A percentile compares a stretch with the other conserved stretches of the same genome.
phyloP scores from a whole-genome alignment of 2,113 vertebrate genomes.

The Pan paniscus region DNA sequence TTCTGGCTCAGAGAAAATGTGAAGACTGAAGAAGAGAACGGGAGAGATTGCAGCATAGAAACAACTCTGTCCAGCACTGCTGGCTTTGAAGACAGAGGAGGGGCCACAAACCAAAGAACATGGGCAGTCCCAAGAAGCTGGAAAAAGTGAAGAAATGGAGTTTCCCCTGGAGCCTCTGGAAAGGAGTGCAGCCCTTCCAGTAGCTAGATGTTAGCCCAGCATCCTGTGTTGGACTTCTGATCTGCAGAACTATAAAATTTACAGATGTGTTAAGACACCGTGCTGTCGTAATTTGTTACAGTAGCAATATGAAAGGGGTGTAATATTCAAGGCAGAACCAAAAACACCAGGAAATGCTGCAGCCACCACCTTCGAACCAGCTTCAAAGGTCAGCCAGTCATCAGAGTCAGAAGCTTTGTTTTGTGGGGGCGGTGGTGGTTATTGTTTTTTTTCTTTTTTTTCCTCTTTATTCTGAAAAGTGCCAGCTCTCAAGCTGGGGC shows the following conservation, averaged over 20 bases:
- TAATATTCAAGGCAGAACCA: not conserved
- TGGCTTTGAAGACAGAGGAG: not conserved
- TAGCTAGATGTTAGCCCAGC: not conserved
- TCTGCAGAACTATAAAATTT: not conserved
- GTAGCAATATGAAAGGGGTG: not conserved
- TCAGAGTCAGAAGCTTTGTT: not conserved
- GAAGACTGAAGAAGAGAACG: not conserved
- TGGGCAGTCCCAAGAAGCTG: not conserved
- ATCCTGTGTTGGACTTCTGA: not conserved
- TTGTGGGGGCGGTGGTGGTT: too few species aligned
- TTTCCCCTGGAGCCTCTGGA: not conserved
- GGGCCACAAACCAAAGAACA: not conserved
- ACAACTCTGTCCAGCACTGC: not conserved
- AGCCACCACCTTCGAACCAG: not conserved
- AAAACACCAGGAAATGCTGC: too few species aligned
- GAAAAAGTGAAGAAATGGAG: not conserved
- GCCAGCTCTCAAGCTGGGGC: not conserved
- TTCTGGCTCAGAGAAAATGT: not conserved
- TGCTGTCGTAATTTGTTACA: not conserved
- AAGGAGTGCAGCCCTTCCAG: not conserved
- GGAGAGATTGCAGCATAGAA: not conserved
- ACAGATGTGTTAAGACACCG: rapidly evolving
- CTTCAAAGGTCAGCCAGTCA: not conserved
- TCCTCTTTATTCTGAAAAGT: not conserved
- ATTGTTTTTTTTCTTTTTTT: not conserved